Conservation (phyloP, 1,140 invertebrate genomes). For the Hyles euphorbiae region DNA sequence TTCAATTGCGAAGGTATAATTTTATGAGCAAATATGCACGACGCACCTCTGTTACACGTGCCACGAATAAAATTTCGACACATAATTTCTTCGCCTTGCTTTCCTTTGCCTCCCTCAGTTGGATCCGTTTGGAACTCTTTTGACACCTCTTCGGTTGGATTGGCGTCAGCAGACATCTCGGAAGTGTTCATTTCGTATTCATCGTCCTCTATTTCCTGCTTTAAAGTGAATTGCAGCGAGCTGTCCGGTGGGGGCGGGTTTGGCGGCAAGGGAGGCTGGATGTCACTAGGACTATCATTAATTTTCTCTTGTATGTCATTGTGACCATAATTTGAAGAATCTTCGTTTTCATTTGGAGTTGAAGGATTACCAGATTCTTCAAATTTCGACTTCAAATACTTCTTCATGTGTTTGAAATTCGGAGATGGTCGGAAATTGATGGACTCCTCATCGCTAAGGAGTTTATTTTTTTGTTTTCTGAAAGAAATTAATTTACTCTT, state of each 20-base stretch:
- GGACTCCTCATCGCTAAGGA: no score
- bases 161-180: not conserved
- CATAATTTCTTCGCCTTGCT: slow-evolving; percentile 19
- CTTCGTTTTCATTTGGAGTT: no score
- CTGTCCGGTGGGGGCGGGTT: not conserved
- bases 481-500: no score
- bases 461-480: no score
- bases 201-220: not conserved
- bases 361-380: slow-evolving; percentile 16
- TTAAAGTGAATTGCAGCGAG: not conserved
- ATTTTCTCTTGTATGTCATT: no score
- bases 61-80: slow-evolving; percentile 53
- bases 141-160: not conserved
- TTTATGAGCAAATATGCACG: slow-evolving; percentile 43
- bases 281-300: not conserved
- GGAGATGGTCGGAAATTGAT: slow-evolving; percentile 47
- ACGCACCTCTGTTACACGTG: slow-evolving; percentile 33
- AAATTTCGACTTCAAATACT: slow-evolving; percentile 48
- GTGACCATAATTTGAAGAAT: no score
- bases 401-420: slow-evolving; percentile 58
- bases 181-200: not conserved
- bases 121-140: not conserved
- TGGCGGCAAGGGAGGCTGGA: not conserved
- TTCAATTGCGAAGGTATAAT: slow-evolving; percentile 34
- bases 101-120: slow-evolving; percentile 8